Evolutionary conservation across 1,140 invertebrate genomes (phyloP), one percentile per base, ranked within the genome.

Genomic region (Popillia japonica): DNA sequence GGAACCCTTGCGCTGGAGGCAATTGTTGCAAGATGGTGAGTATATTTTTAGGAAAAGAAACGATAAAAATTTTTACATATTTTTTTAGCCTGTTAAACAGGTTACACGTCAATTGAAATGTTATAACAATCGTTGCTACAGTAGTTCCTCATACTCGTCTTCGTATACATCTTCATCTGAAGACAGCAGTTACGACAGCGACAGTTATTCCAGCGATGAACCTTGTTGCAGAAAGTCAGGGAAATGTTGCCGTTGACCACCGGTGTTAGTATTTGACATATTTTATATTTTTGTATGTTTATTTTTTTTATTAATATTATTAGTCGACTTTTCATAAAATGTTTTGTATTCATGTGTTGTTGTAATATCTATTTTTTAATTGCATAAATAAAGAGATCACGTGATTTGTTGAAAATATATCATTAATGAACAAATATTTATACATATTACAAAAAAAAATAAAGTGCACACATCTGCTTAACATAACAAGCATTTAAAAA

Each of bases 241-340:
- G 3, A 64, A 27, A 64, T 64, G 61, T 27, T 64, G 61, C 61
- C 61, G 61, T 64, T 64, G 9, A 64, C 61, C n/a, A n/a, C n/a
- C n/a, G n/a, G n/a, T n/a, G n/a, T n/a, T n/a, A n/a, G n/a, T n/a
- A n/a, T n/a, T n/a, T n/a, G n/a, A n/a, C n/a, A n/a, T n/a, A n/a
- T n/a, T n/a, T n/a, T n/a, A n/a, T n/a, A n/a, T n/a, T n/a, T n/a
- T n/a, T n/a, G n/a, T n/a, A n/a, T n/a, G n/a, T n/a, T n/a, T n/a
- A n/a, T n/a, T n/a, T n/a, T n/a, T n/a, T n/a, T n/a, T n/a, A n/a
- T n/a, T n/a, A n/a, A n/a, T n/a, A n/a, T n/a, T n/a, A n/a, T n/a
- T n/a, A n/a, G n/a, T n/a, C n/a, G n/a, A n/a, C n/a, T n/a, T n/a
- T n/a, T n/a, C n/a, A n/a, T n/a, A n/a, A n/a, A n/a, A n/a, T n/a